A percentile compares a stretch with the other conserved stretches of the same genome.
These are phyloP conservation scores for Chrysotoxum bicinctum DNA, from an alignment of 2,888 invertebrate species.

Conservation along the genomic window DNA sequence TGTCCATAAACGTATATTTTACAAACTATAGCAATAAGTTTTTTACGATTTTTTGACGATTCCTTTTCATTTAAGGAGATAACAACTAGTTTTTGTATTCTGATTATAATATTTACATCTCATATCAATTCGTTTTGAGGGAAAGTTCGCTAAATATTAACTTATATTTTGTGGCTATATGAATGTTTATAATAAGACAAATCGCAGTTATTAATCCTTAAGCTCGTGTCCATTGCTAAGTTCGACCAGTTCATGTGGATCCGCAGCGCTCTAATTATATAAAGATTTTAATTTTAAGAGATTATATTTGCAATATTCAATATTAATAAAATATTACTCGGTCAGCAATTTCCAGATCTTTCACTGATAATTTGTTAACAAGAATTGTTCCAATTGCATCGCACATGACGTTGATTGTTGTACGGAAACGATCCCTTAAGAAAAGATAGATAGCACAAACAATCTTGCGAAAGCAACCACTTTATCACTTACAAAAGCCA, in stretches of 20 bases:
- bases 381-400: constrained; percentile 97
- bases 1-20: neutral
- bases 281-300: neutral
- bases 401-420: constrained; percentile 96
- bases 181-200: neutral
- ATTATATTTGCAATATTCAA: constrained; percentile 6
- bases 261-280: constrained; percentile 80
- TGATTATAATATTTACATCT: constrained; percentile 59
- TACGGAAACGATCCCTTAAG: constrained; percentile 90
- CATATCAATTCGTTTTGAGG: constrained; percentile 34
- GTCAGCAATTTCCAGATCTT: constrained; percentile 84
- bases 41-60: constrained; percentile 9
- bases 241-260: constrained; percentile 87
- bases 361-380: constrained; percentile 91
- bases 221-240: constrained; percentile 82
- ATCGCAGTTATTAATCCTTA: constrained; percentile 78
- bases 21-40: constrained; percentile 8
- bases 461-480: neutral
- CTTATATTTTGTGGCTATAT: neutral
- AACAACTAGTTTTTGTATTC: neutral
- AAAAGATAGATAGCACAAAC: neutral
- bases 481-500: constrained; percentile 91
- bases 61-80: constrained; percentile 3
- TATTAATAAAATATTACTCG: constrained; percentile 79
- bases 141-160: constrained; percentile 30